These are phyloP conservation scores for Drosophila ambigua DNA, from an alignment of 1,140 invertebrate genomes.

Conservation along the genomic window DNA sequence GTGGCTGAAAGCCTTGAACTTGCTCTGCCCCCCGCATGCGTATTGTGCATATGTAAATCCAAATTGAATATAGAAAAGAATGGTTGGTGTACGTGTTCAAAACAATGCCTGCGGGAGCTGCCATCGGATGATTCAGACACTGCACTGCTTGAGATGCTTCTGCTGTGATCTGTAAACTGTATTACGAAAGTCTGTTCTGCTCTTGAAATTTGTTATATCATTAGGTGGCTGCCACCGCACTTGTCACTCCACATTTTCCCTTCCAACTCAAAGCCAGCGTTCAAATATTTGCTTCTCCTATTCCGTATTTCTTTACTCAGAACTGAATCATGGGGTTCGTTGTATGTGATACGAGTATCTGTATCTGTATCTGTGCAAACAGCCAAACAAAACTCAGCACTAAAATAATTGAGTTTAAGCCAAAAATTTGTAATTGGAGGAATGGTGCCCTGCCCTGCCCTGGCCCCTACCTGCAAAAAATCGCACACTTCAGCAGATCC, in stretches of 20 bases:
- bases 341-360: slow-evolving; percentile 15
- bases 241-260: neutral
- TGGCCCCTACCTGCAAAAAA: slow-evolving; percentile 19
- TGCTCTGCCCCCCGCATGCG: too few relatives aligned
- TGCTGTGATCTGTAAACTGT: too few relatives aligned
- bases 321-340: slow-evolving; percentile 42
- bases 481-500: slow-evolving; percentile 56
- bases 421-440: slow-evolving; percentile 51
- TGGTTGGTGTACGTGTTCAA: too few relatives aligned
- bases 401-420: slow-evolving; percentile 24
- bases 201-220: slow-evolving; percentile 22
- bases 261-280: slow-evolving; percentile 3
- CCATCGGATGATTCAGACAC: too few relatives aligned
- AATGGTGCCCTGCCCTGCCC: slow-evolving; percentile 3
- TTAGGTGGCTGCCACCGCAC: neutral
- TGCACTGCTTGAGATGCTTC: too few relatives aligned
- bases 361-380: slow-evolving; percentile 6
- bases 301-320: slow-evolving; percentile 6
- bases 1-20: too few relatives aligned
- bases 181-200: neutral
- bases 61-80: too few relatives aligned
- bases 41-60: too few relatives aligned
- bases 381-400: slow-evolving; percentile 62
- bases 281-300: slow-evolving; percentile 35
- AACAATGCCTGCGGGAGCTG: too few relatives aligned